Evolutionary conservation across 2,797 vertebrate species (phyloP).

Genomic region (Erethizon dorsatum): DNA sequence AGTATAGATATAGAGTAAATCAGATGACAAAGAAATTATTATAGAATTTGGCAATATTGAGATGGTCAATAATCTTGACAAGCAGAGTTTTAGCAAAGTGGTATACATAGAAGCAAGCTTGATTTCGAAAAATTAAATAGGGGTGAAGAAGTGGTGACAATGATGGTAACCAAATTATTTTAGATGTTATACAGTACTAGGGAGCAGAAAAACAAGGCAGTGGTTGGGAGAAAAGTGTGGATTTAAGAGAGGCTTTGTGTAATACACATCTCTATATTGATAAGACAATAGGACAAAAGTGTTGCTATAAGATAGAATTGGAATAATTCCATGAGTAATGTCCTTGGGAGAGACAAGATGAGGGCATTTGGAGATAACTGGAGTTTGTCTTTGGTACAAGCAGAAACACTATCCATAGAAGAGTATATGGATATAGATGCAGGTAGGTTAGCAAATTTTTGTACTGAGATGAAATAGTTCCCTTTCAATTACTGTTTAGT

Average conservation of each 20-base stretch:
- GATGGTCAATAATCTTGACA: constrained; percentile 9
- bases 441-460: not conserved
- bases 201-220: not conserved
- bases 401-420: not conserved
- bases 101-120: not conserved
- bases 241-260: not conserved
- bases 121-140: constrained; percentile 8
- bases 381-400: not conserved
- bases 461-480: not conserved
- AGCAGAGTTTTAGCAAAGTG: constrained; percentile 1
- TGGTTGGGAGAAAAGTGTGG: not conserved
- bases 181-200: not conserved
- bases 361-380: not conserved
- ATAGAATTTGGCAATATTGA: not conserved
- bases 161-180: not conserved
- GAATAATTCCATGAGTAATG: not conserved
- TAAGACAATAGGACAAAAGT: not conserved
- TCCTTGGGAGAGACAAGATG: not conserved
- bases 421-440: not conserved
- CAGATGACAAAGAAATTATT: not conserved
- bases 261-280: not conserved
- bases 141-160: not conserved
- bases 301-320: not conserved
- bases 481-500: not conserved
- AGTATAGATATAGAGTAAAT: not conserved